phyloP scores from a whole-genome alignment of 2,888 invertebrate genomes.

The Chloroclysta siterata region DNA sequence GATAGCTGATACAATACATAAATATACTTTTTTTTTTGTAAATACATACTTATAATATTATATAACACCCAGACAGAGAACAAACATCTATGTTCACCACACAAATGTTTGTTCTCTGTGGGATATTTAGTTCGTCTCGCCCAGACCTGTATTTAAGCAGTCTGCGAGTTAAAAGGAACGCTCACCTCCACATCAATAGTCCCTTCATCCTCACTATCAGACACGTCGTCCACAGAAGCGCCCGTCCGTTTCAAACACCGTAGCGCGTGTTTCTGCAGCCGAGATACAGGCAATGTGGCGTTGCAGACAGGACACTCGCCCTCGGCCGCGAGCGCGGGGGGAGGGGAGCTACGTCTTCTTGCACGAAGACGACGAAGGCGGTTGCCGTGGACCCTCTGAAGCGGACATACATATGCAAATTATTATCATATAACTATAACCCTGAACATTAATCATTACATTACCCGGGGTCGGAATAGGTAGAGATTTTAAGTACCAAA shows the following conservation, averaged over 20 bases:
- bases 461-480: too few relatives aligned
- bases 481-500: too few relatives aligned
- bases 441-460: too few relatives aligned
- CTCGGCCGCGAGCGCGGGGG: slow-evolving; percentile 54
- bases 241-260: slow-evolving; percentile 80
- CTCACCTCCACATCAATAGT: slow-evolving; percentile 92
- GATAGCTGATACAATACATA: too few relatives aligned
- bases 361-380: slow-evolving; percentile 69
- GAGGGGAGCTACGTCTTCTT: slow-evolving; percentile 70
- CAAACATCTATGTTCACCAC: too few relatives aligned
- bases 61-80: too few relatives aligned
- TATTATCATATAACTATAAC: background rate
- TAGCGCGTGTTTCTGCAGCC: slow-evolving; percentile 90
- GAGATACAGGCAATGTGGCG: slow-evolving; percentile 85
- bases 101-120: too few relatives aligned
- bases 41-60: too few relatives aligned
- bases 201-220: slow-evolving; percentile 87
- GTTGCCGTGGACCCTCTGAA: slow-evolving; percentile 72
- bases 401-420: background rate
- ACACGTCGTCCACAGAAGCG: slow-evolving; percentile 83
- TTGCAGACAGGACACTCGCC: slow-evolving; percentile 93
- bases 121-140: too few relatives aligned
- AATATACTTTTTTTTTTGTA: too few relatives aligned
- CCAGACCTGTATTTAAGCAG: too few relatives aligned
- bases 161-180: too few relatives aligned